Evolutionary conservation across 2,113 vertebrate species (phyloP).

Genomic region (Dendropsophus ebraccatus): DNA sequence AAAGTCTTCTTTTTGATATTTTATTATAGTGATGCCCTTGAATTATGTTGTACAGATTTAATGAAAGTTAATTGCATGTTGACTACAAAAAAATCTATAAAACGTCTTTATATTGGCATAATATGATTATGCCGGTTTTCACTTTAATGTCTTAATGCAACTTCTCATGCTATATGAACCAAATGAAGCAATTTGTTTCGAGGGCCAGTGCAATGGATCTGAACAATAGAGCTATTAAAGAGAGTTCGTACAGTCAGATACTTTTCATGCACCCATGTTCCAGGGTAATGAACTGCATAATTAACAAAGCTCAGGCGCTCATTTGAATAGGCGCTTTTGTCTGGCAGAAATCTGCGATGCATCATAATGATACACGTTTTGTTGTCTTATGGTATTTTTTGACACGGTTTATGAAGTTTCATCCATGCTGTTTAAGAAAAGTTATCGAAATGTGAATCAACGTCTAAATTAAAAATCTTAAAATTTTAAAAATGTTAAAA

Average conservation of each 20-base stretch:
- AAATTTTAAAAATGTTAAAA: background rate
- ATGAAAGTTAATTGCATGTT: conserved; percentile 25
- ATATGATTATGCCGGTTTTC: conserved; percentile 16
- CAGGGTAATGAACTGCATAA: conserved; percentile 19
- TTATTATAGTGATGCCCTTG: background rate
- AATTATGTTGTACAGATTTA: conserved; percentile 22
- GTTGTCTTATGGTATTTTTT: background rate
- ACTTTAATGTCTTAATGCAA: conserved; percentile 6
- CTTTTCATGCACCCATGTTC: conserved; percentile 22
- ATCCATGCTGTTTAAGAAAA: background rate
- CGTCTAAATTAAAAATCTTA: background rate
- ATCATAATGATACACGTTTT: background rate
- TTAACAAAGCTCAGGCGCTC: conserved; percentile 2
- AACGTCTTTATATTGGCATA: conserved; percentile 14
- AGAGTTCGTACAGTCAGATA: conserved; percentile 1
- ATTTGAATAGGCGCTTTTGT: background rate
- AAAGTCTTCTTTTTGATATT: conserved; percentile 6
- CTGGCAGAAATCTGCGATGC: background rate
- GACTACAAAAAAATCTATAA: background rate
- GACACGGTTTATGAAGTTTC: background rate
- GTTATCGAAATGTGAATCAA: background rate
- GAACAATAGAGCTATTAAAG: conserved; percentile 17
- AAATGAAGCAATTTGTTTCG: background rate
- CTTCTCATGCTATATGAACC: background rate
- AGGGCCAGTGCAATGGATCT: conserved; percentile 8